These are phyloP conservation scores for Todiramphus saurophagus DNA, from an alignment of 2,113 vertebrate genomes.

Conservation along the genomic window DNA sequence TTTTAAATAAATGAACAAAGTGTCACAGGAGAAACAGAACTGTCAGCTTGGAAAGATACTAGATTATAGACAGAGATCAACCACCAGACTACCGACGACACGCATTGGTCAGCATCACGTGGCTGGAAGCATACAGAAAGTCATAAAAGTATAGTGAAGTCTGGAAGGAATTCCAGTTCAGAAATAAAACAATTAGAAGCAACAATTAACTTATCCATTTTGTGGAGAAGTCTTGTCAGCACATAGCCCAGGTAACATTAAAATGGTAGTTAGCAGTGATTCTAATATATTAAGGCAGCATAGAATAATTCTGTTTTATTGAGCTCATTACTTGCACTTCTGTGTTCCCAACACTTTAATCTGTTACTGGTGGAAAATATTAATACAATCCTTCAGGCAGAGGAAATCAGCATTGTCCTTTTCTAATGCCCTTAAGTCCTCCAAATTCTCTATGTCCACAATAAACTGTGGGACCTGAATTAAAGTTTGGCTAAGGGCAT, in stretches of 20 bases:
- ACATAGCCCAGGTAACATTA: not conserved
- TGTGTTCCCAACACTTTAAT: constrained; percentile 19
- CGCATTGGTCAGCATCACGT: not conserved
- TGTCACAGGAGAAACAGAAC: not conserved
- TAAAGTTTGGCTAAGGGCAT: not conserved
- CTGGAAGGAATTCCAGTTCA: not conserved
- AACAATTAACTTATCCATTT: constrained; percentile 36
- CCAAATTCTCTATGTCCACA: not conserved
- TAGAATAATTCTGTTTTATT: constrained; percentile 40
- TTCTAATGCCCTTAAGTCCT: not conserved
- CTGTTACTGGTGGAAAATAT: not conserved
- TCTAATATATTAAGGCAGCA: not conserved
- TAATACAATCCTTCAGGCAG: constrained; percentile 16
- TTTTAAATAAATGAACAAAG: not conserved
- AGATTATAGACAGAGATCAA: not conserved
- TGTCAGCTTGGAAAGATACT: not conserved
- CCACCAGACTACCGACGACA: not conserved
- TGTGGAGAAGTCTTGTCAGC: not conserved
- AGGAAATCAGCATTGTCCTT: not conserved
- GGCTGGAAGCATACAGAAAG: not conserved
- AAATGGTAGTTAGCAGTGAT: not conserved
- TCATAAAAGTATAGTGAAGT: not conserved
- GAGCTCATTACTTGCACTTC: constrained; percentile 19
- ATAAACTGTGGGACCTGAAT: not conserved
- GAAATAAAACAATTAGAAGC: constrained; percentile 1